These are phyloP conservation scores for Leptinotarsa rubiginosa DNA, from an alignment of 2,888 invertebrate genomes.

Conservation along the genomic window DNA sequence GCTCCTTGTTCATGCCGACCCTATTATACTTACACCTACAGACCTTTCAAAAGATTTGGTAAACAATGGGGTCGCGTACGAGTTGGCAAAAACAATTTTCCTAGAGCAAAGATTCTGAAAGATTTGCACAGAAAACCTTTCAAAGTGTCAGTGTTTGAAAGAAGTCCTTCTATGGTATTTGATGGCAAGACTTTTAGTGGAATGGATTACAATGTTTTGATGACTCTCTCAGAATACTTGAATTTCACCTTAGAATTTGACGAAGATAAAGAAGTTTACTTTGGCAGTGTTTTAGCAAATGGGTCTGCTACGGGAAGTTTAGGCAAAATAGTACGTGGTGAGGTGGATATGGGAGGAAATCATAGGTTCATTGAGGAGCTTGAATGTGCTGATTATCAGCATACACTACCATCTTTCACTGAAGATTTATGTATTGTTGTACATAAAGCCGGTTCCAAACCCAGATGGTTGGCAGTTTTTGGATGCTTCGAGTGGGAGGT, in stretches of 20 bases:
- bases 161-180: not conserved
- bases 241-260: conserved; percentile 58
- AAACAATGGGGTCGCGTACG: not conserved
- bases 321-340: conserved; percentile 35
- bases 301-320: conserved; percentile 51
- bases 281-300: conserved; percentile 52
- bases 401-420: not conserved
- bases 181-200: conserved; percentile 49
- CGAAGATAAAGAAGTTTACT: conserved; percentile 41
- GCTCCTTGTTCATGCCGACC: conserved; percentile 14
- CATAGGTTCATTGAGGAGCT: conserved; percentile 3
- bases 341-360: conserved; percentile 53
- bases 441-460: not conserved
- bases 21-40: not conserved
- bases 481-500: conserved; percentile 9
- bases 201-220: conserved; percentile 61
- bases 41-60: not conserved
- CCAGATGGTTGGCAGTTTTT: not conserved
- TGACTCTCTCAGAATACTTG: conserved; percentile 57
- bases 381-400: not conserved
- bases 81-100: not conserved
- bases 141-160: not conserved
- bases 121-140: not conserved
- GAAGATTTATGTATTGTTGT: conserved; percentile 3
- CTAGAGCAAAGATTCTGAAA: not conserved